Evolutionary conservation across 35 echinoderm and acorn worm genomes (phyloP), one percentile per base, ranked within the genome.

Genomic region (Stichopus chloronotus): DNA sequence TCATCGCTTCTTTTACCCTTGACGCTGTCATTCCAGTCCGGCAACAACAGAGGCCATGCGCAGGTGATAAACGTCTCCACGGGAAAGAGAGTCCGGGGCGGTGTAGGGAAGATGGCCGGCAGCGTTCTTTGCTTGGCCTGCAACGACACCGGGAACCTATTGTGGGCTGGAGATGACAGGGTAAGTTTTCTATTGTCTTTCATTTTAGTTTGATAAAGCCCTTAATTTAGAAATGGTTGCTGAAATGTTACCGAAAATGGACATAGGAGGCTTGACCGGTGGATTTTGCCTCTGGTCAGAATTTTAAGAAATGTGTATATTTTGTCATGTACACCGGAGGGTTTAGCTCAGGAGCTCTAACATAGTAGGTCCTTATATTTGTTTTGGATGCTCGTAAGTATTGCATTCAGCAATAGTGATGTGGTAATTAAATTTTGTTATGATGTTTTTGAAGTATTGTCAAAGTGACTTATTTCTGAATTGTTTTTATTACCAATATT

Each of bases 141-240:
- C 92, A 94, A 99, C 76, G 95, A 96, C 59, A 79, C 88, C 7
- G 97, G 97, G 23, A 92, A 89, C 58, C 56, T 95, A 1, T 76
- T 99, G 30, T 96, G 97, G 97, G 95, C 93, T 69, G 97, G 97
- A 5, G 97, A 99, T 95, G 95, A 99, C 81, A 99, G 93, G 93
- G 96, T 98, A 93, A 89, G 87, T 25, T 59, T 9, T 12, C 5
- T 87, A 10, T 57, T 53, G 14, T 53, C 52, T 83, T 9, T 83
- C 4, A 43, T 83, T 53, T 2, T 53, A 79, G 77, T 9, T 9
- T 9, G 20, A n/a, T 79, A 5, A 9, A 79, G 4, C 22, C 69
- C 69, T 58, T 5, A 53, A 5, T 86, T 54, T 25, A 83, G 79
- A 14, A 14, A 83, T 14, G 13, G 1, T 12, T 72, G 69, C 1